These are phyloP conservation scores for Pygocentrus nattereri DNA, from an alignment of 2,797 vertebrate species.

Conservation along the genomic window DNA sequence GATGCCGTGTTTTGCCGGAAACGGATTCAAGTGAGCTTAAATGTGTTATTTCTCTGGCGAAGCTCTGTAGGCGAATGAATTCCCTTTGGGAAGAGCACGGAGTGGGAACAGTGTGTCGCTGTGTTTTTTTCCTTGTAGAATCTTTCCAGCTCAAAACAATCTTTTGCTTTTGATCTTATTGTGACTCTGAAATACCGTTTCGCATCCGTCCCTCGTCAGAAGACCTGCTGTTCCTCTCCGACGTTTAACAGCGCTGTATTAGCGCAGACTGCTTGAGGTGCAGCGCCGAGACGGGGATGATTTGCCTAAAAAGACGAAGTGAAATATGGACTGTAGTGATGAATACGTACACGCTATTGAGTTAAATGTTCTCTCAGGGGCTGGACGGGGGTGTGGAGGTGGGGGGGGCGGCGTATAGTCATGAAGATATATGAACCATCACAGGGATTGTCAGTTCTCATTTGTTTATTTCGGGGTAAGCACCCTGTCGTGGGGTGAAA, in stretches of 20 bases:
- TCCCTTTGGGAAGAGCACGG: neutral
- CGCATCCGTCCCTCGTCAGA: neutral
- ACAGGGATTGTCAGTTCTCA: slow-evolving; percentile 75
- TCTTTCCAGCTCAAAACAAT: neutral
- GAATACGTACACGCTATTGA: slow-evolving; percentile 16
- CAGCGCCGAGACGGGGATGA: neutral
- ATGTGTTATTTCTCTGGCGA: slow-evolving; percentile 1
- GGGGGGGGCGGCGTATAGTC: slow-evolving; percentile 60
- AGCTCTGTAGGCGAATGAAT: neutral
- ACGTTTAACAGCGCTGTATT: neutral
- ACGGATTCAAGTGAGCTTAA: slow-evolving; percentile 5
- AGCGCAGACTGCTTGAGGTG: neutral
- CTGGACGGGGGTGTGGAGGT: neutral
- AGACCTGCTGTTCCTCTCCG: neutral
- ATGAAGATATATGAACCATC: slow-evolving; percentile 72
- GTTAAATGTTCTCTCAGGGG: slow-evolving; percentile 18
- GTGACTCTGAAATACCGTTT: neutral
- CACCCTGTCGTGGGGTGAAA: slow-evolving; percentile 61
- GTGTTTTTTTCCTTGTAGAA: neutral
- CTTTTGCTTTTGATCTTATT: neutral
- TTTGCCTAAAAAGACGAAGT: slow-evolving; percentile 3
- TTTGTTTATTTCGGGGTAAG: slow-evolving; percentile 72
- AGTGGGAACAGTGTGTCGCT: neutral
- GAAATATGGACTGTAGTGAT: neutral
- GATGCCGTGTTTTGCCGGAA: neutral